A percentile compares a stretch with the other conserved stretches of the same genome.
Conservation (phyloP, 2,113 vertebrate genomes). For the Caracal caracal region DNA sequence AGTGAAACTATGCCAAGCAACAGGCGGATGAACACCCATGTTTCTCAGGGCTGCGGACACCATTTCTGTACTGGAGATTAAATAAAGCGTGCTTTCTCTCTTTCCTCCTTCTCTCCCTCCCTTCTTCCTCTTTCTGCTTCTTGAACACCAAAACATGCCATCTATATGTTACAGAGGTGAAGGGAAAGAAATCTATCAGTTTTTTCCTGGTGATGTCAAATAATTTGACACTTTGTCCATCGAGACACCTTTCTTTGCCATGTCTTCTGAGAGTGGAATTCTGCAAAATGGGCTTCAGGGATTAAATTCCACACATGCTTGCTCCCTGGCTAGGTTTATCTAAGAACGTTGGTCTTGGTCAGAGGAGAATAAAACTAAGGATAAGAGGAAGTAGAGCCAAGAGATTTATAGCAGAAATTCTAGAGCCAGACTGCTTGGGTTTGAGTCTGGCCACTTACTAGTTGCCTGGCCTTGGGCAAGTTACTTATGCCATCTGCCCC, state of each 20-base stretch:
- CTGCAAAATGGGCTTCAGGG: neutral
- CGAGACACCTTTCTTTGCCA: neutral
- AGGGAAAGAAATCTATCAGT: neutral
- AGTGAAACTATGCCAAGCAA: slow-evolving; percentile 50
- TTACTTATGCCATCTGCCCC: neutral
- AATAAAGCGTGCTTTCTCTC: neutral
- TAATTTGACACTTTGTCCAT: neutral
- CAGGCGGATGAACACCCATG: neutral
- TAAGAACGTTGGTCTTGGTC: neutral
- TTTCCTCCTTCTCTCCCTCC: accelerated
- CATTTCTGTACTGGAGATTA: neutral
- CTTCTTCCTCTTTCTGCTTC: neutral
- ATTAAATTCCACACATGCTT: neutral
- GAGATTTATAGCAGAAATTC: neutral
- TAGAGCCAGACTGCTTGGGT: neutral
- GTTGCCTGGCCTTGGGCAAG: neutral
- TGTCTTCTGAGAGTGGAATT: neutral
- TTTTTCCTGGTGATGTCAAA: neutral
- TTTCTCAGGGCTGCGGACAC: neutral
- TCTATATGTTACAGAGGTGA: neutral
- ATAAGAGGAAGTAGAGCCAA: accelerated
- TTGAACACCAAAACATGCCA: neutral
- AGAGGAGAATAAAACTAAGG: neutral
- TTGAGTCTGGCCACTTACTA: neutral
- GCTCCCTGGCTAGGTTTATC: neutral